Conservation (phyloP, 2,113 vertebrate genomes). For the Dolichallabes microphthalmus region DNA sequence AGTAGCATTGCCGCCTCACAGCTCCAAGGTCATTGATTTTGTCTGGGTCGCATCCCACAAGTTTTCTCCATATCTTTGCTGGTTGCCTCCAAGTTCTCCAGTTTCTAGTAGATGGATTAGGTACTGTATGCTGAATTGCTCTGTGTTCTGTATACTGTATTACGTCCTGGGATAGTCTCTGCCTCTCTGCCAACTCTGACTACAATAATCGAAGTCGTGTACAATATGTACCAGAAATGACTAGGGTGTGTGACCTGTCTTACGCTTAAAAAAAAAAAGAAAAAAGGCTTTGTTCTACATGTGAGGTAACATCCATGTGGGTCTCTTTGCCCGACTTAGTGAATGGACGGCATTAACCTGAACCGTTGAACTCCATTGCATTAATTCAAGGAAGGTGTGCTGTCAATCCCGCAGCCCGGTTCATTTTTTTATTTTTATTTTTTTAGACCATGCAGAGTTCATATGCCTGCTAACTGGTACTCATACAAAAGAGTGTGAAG, state of each 20-base stretch:
- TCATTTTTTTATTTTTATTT: not conserved
- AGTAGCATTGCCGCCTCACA: not conserved
- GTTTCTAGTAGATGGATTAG: not conserved
- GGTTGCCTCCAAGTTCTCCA: not conserved
- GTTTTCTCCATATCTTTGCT: not conserved
- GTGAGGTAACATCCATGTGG: conserved; percentile 41
- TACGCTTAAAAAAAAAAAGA: too few relatives aligned
- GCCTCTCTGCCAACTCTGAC: not conserved
- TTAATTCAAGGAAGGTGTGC: conserved; percentile 7
- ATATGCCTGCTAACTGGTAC: conserved; percentile 21
- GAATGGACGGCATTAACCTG: conserved; percentile 39
- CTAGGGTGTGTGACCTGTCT: not conserved
- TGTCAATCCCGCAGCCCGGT: conserved; percentile 16
- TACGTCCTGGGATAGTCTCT: not conserved
- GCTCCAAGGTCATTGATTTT: not conserved
- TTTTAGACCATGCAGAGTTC: conserved; percentile 7
- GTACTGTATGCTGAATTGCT: not conserved
- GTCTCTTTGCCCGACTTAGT: conserved; percentile 19
- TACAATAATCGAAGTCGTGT: not conserved
- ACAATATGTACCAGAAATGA: not conserved
- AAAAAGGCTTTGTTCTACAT: conserved; percentile 33
- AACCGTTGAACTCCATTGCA: conserved; percentile 35
- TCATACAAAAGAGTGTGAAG: conserved; percentile 27
- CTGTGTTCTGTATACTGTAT: not conserved
- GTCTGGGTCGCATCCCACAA: not conserved